Evolutionary conservation across 1,140 invertebrate species (phyloP).

Genomic region (Notospermus geniculatus): DNA sequence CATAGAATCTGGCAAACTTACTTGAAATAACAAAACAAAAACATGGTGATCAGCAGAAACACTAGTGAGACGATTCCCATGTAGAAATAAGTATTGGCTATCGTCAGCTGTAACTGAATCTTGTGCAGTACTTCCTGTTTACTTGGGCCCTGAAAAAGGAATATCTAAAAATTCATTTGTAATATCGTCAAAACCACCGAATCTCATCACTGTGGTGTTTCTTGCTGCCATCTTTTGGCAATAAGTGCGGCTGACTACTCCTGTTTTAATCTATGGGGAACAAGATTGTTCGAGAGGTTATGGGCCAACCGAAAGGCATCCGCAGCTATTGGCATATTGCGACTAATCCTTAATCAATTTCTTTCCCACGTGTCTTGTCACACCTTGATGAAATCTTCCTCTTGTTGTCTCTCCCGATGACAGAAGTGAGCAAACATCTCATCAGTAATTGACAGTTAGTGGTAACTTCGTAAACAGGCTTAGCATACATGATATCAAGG

Average conservation of each 20-base stretch:
- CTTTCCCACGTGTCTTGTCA: too few relatives aligned
- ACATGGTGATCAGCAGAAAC: constrained; percentile 42
- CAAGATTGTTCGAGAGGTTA: too few relatives aligned
- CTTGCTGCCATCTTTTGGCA: too few relatives aligned
- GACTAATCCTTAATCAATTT: too few relatives aligned
- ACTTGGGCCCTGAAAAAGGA: not conserved
- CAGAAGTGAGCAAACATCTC: not conserved
- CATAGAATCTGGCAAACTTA: constrained; percentile 23
- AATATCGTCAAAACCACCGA: not conserved
- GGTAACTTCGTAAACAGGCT: not conserved
- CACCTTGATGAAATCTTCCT: too few relatives aligned
- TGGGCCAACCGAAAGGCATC: too few relatives aligned
- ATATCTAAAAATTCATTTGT: not conserved
- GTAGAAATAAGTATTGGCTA: constrained; percentile 42
- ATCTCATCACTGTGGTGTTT: not conserved
- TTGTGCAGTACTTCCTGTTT: not conserved
- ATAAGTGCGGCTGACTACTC: too few relatives aligned
- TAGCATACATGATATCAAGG: too few relatives aligned
- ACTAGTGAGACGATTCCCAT: constrained; percentile 40
- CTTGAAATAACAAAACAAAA: constrained; percentile 51
- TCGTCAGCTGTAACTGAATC: not conserved
- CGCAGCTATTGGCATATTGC: too few relatives aligned
- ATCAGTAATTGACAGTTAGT: not conserved
- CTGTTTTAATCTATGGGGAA: too few relatives aligned
- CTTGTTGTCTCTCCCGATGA: too few relatives aligned